Conservation (phyloP, 2,113 vertebrate species). For the Tinamus guttatus region DNA sequence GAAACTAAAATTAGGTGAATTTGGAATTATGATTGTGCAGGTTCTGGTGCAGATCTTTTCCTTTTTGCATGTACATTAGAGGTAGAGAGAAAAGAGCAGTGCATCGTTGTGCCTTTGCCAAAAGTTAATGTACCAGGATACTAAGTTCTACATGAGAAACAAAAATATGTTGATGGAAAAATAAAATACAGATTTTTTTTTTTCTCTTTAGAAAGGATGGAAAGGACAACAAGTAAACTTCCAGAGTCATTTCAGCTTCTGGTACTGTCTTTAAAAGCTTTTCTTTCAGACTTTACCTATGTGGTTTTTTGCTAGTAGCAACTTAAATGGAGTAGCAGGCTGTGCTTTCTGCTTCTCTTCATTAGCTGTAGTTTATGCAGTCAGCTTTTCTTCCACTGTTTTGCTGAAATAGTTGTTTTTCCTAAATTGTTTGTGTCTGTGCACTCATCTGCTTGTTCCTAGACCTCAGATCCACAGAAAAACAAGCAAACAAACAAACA, state of each 20-base stretch:
- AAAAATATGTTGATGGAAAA: not conserved
- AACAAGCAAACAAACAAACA: no score
- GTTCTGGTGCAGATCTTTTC: not conserved
- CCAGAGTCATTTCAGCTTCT: not conserved
- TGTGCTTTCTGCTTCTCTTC: constrained; percentile 34
- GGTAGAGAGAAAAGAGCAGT: not conserved
- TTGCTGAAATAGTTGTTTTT: constrained; percentile 51
- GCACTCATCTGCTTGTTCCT: constrained; percentile 2
- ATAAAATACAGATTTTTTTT: not conserved
- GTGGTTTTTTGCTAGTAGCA: not conserved
- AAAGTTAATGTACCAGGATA: not conserved
- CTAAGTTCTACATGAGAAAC: not conserved
- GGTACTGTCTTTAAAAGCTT: not conserved
- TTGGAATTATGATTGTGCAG: not conserved
- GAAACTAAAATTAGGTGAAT: not conserved
- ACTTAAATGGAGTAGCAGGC: not conserved
- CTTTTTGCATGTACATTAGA: not conserved
- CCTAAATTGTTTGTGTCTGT: not conserved
- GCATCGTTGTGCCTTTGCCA: not conserved
- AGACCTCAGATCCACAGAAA: not conserved
- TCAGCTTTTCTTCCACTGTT: constrained; percentile 34
- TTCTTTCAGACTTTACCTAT: not conserved
- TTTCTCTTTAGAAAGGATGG: not conserved
- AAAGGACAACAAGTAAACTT: not conserved
- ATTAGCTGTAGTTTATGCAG: constrained; percentile 35